Evolutionary conservation across 2,888 invertebrate genomes (phyloP).

Genomic region (Tenthredo mesomela): DNA sequence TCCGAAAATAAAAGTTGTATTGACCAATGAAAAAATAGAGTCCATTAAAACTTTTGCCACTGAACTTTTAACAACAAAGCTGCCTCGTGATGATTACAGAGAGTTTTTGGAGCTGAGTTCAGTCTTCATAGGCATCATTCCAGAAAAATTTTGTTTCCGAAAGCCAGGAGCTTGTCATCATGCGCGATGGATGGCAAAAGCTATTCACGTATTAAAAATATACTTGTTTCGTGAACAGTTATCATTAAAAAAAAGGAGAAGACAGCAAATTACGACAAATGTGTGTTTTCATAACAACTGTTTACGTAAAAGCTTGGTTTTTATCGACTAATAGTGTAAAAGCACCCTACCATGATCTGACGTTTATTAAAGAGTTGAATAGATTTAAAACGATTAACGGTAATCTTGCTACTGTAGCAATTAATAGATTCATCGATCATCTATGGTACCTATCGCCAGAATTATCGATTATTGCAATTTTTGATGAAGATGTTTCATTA

Average conservation of each 20-base stretch:
- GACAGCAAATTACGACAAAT: slow-evolving; percentile 38
- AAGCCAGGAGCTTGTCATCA: slow-evolving; percentile 51
- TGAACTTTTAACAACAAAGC: too few relatives aligned
- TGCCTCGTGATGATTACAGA: too few relatives aligned
- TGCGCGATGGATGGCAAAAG: slow-evolving; percentile 56
- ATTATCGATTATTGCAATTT: slow-evolving; percentile 9
- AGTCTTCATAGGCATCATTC: slow-evolving; percentile 12
- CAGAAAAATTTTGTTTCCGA: too few relatives aligned
- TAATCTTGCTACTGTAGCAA: slow-evolving; percentile 38
- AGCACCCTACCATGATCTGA: slow-evolving; percentile 34
- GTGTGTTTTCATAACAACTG: slow-evolving; percentile 41
- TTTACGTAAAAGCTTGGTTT: slow-evolving; percentile 47
- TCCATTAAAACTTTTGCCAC: too few relatives aligned
- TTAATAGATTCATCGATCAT: background rate
- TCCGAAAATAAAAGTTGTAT: too few relatives aligned
- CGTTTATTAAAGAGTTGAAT: slow-evolving; percentile 30
- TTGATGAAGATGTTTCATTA: slow-evolving; percentile 39
- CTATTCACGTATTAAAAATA: slow-evolving; percentile 55
- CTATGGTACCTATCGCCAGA: background rate
- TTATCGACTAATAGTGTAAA: slow-evolving; percentile 27
- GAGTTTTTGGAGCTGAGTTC: too few relatives aligned
- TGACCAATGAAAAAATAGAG: too few relatives aligned
- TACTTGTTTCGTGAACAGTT: slow-evolving; percentile 54
- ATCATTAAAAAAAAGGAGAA: slow-evolving; percentile 39
- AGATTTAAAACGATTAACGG: slow-evolving; percentile 11